Evolutionary conservation across 1,140 invertebrate genomes (phyloP).

Genomic region (Colletes gigas): DNA sequence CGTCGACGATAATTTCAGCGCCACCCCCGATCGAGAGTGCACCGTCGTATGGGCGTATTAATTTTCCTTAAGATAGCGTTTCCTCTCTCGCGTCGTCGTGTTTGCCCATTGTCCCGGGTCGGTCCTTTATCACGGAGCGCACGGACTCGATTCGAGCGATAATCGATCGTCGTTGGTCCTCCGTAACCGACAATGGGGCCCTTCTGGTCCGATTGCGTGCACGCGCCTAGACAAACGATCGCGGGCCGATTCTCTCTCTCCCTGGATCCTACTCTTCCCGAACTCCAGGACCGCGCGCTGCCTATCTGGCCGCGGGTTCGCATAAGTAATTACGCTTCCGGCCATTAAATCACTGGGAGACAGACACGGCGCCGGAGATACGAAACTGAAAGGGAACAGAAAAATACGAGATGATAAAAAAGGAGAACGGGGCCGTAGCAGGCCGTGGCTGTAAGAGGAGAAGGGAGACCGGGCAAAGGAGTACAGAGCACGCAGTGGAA

Average conservation of each 20-base stretch:
- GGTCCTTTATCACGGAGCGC: conserved; percentile 50
- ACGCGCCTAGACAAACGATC: conserved; percentile 47
- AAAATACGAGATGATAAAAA: conserved; percentile 15
- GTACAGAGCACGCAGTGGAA: conserved; percentile 20
- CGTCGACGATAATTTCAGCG: too few relatives aligned
- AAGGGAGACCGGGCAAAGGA: conserved; percentile 16
- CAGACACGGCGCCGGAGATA: conserved; percentile 34
- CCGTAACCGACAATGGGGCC: conserved; percentile 50
- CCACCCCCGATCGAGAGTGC: neutral
- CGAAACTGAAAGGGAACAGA: conserved; percentile 41
- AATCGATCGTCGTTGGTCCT: conserved; percentile 56
- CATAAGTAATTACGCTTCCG: conserved; percentile 77
- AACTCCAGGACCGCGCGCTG: conserved; percentile 7
- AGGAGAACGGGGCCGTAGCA: neutral
- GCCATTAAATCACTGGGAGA: conserved; percentile 71
- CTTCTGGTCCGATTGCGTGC: conserved; percentile 44
- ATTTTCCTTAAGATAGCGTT: conserved; percentile 44
- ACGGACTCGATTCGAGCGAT: conserved; percentile 56
- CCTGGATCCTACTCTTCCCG: neutral
- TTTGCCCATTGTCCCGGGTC: conserved; percentile 44
- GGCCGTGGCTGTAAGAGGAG: neutral
- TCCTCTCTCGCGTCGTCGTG: conserved; percentile 6
- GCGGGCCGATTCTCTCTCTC: conserved; percentile 21
- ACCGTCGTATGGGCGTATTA: conserved; percentile 23
- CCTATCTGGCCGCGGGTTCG: conserved; percentile 48